Evolutionary conservation across 2,113 vertebrate species (phyloP), one percentile per base, ranked within the genome.

Genomic region (Hemiscyllium ocellatum): DNA sequence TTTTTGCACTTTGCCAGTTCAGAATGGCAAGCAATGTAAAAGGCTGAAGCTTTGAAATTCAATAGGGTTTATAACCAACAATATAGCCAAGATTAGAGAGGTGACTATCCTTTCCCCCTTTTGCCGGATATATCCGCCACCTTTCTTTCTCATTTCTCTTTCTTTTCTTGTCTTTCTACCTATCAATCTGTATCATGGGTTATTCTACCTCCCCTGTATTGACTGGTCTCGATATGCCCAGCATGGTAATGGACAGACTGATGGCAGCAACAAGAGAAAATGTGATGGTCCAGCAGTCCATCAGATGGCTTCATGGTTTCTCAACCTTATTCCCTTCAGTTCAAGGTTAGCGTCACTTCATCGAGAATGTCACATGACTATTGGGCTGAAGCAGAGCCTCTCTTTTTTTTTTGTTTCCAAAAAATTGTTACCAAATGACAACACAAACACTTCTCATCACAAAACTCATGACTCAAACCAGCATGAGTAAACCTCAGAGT

Each of bases 381-480:
- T 33, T 7, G 56, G 66, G 29, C 56, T 91, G 89, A 17, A 90
- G 20, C 89, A 91, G 13, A 65, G 33, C 56, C n/a, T 56, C 89
- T 15, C 61, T 37, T 61, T 47, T 47, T 47, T 47, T 47, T 61
- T 61, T 15, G 6, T 33, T 33, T 89, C 17, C 26, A 91, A 17
- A 29, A 91, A 91, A 91, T 91, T 91, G 37, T 33, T 91, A 37
- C 29, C 89, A 91, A n/a, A 66, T 91, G 89, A 66, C 87, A 90
- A 65, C 26, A n/a, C 17, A 61, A 91, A 91, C 37, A 20, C 29
- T 65, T 89, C 26, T 24, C 52, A 91, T 37, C 89, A n/a, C 15
- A 37, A 66, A 66, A n/a, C 29, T n/a, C 29, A n/a, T 4, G 5
- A 17, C 56, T 29, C 56, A 37, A 33, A 33, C 89, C 56, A 33